Evolutionary conservation across 2,888 invertebrate species (phyloP).

Genomic region (Drosophila atripex): DNA sequence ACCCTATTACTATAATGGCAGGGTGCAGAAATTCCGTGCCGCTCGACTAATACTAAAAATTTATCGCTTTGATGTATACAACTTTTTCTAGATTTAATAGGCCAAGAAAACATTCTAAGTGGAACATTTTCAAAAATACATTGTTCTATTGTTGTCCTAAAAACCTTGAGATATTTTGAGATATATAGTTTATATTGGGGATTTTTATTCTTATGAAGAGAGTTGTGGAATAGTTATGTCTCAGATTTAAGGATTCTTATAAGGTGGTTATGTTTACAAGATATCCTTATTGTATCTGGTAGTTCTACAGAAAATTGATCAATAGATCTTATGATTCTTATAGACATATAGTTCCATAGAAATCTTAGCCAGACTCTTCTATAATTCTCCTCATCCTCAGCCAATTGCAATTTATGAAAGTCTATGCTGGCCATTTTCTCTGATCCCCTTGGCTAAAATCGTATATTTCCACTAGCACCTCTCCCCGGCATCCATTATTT

Average conservation of each 20-base stretch:
- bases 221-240: too few species aligned
- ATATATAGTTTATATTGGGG: background rate
- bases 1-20: constrained; percentile 22
- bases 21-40: background rate
- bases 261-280: too few species aligned
- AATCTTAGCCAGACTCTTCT: too few species aligned
- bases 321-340: background rate
- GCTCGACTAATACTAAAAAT: constrained; percentile 1
- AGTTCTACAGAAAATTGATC: background rate
- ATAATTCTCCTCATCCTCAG: background rate
- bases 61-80: background rate
- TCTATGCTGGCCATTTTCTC: background rate
- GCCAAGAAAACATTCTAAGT: background rate
- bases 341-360: background rate
- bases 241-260: too few species aligned
- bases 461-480: constrained; percentile 34
- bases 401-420: constrained; percentile 8
- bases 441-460: constrained; percentile 8
- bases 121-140: background rate
- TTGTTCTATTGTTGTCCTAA: background rate
- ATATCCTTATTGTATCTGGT: too few species aligned
- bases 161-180: background rate
- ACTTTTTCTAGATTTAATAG: background rate
- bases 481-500: constrained; percentile 8
- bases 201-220: too few species aligned